These are phyloP conservation scores for Cephus pygmeus DNA, from an alignment of 2,888 invertebrate genomes.

Conservation along the genomic window DNA sequence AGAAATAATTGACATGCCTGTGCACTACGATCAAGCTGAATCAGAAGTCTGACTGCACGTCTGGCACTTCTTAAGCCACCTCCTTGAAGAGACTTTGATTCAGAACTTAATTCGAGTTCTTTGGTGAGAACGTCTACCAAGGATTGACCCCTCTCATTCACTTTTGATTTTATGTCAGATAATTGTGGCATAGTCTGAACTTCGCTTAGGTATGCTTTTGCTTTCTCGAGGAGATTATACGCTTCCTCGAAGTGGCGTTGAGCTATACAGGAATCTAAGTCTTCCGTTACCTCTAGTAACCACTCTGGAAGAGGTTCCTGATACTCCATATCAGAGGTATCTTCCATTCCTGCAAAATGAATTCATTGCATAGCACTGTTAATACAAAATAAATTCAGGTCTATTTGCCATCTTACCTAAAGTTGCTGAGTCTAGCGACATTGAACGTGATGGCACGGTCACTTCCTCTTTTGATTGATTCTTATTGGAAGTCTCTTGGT, in stretches of 20 bases:
- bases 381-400: conserved; percentile 14
- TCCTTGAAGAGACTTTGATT: conserved; percentile 86
- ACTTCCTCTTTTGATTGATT: conserved; percentile 29
- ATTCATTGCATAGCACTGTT: neutral
- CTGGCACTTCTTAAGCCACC: conserved; percentile 86
- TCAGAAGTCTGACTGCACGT: conserved; percentile 85
- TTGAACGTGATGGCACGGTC: conserved; percentile 44
- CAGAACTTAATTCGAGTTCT: conserved; percentile 89
- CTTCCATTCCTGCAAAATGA: conserved; percentile 38
- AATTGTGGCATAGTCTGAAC: conserved; percentile 64
- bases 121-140: conserved; percentile 89
- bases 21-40: conserved; percentile 78
- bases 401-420: conserved; percentile 37
- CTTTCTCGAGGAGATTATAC: conserved; percentile 81
- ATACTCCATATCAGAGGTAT: conserved; percentile 46
- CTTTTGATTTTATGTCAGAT: conserved; percentile 67
- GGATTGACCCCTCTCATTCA: conserved; percentile 72
- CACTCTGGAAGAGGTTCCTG: conserved; percentile 77
- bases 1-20: conserved; percentile 87
- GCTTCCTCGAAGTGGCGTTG: conserved; percentile 96
- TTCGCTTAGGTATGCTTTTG: conserved; percentile 69
- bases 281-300: conserved; percentile 91
- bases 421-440: conserved; percentile 56
- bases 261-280: conserved; percentile 93
- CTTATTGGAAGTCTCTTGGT: conserved; percentile 54